Base-by-base conservation (phyloP, 2,797 vertebrate species). In the Arnoldichthys spilopterus region DNA sequence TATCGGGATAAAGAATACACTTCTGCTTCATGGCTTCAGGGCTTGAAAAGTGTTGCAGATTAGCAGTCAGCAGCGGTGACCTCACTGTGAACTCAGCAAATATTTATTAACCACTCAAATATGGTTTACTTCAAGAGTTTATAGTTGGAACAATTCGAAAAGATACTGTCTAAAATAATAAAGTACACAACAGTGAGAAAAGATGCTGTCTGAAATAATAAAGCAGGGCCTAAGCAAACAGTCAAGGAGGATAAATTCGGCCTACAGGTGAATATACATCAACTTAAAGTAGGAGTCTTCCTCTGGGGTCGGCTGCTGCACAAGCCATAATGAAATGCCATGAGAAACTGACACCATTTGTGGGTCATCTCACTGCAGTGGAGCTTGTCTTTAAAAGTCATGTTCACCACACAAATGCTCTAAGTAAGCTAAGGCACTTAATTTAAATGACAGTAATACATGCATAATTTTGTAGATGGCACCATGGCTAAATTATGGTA, bases 121-220 rank as follows among this genome's bases (percentile, higher is more conserved):
- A 28, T 68, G 43, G 22, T 68, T 68, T 68, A 47, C 45, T 16
- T 68, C 66, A 68, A 30, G 30, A 61, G 58, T 59, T 15, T 28
- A 24, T 24, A 1, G 2, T 13, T 45, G 63, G 11, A 45, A 43
- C 8, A 43, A 62, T 54, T 8, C 1, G 11, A 47, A 68, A 68
- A 68, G 6, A 26, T 68, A 28, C 40, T 68, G 43, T 68, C 66
- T 49, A 24, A 68, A 30, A 68, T 18, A 68, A 47, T 68, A 68
- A 68, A 49, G 26, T 49, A 18, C 24, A 68, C 66, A 20, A 47
- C 6, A 3, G 26, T 49, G 15, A 11, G 43, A 49, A 28, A 28
- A 28, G 40, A 15, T 67, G 40, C 40, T 68, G 43, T 68, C 66
- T 49, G 43, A 68, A 30, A 68, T 18, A 68, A 47, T 68, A 68